Base-by-base conservation (phyloP, 1,140 invertebrate species). In the Drepana arcuata region DNA sequence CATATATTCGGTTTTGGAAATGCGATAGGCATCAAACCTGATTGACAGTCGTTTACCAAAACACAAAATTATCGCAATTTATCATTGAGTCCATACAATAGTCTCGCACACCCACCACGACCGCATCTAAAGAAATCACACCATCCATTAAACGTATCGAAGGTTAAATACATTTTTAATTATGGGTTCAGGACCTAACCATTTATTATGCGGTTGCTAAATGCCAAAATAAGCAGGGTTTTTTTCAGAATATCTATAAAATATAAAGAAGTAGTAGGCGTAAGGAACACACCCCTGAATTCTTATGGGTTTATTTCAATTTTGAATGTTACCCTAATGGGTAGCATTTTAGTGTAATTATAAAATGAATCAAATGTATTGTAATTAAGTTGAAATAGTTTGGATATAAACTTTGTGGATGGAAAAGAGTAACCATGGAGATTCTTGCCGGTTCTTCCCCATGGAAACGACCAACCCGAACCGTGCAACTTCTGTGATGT, bases 181-280 rank as follows among this genome's bases (percentile, higher is more conserved):
- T 71, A 60, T 44, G 44, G 41, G 41, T 49, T 53, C 36, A 34
- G 27, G 35, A 39, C 14, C 24, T 41, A 69, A 55, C 55, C 43
- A 34, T 34, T 53, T 57, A 73, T 73, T 71, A 71, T 63, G 52
- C 40, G 65, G 72, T 77, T 70, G 72, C 72, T 35, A 59, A 73
- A 63, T 34, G 56, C 58, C 58, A 66, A 65, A 72, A 69, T 74
- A 65, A 47, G 40, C 39, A 28, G 12, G 36, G 38, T 46, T 50
- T 49, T 49, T 34, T 45, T 14, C n/a, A 25, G 29, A 32, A 24
- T n/a, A 29, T 34, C 23, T 15, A 14, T n/a, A n/a, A n/a, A n/a
- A n/a, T n/a, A n/a, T n/a, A n/a, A n/a, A n/a, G n/a, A n/a, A n/a
- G n/a, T n/a, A n/a, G 15, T 30, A 37, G 50, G 53, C 49, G 57